Conservation (phyloP, 1,140 invertebrate species). For the Bactericera cockerelli region DNA sequence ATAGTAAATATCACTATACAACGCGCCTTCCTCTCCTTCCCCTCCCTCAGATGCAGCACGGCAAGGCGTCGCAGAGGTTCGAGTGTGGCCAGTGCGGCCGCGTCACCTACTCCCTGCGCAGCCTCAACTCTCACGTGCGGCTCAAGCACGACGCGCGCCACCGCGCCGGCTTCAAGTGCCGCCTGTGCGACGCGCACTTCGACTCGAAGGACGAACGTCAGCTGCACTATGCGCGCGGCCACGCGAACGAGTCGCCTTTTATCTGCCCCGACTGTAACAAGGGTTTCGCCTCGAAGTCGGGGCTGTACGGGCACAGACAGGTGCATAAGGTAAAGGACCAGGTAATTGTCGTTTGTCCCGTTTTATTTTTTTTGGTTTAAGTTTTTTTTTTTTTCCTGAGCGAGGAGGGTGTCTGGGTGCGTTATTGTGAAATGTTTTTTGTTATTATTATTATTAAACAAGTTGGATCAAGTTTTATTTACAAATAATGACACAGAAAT, state of each 20-base stretch:
- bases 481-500: no score
- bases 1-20: no score
- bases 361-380: no score
- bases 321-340: constrained; percentile 21
- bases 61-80: constrained; percentile 10
- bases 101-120: constrained; percentile 18
- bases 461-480: no score
- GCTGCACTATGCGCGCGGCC: constrained; percentile 21
- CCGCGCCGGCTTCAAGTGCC: constrained; percentile 22
- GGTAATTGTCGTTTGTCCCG: no score
- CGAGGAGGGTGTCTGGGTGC: no score
- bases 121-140: constrained; percentile 19
- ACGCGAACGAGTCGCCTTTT: constrained; percentile 21
- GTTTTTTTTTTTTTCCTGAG: no score
- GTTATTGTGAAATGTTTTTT: no score
- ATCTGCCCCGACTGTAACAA: constrained; percentile 22
- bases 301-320: constrained; percentile 24
- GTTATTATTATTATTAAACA: no score
- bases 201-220: constrained; percentile 23
- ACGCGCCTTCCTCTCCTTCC: constrained; percentile 7
- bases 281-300: constrained; percentile 24
- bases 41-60: constrained; percentile 16
- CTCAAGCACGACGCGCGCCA: constrained; percentile 21
- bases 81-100: constrained; percentile 21
- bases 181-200: constrained; percentile 22